Evolutionary conservation across 2,888 invertebrate genomes (phyloP), one percentile per base, ranked within the genome.

Genomic region (Drosophila rubida): DNA sequence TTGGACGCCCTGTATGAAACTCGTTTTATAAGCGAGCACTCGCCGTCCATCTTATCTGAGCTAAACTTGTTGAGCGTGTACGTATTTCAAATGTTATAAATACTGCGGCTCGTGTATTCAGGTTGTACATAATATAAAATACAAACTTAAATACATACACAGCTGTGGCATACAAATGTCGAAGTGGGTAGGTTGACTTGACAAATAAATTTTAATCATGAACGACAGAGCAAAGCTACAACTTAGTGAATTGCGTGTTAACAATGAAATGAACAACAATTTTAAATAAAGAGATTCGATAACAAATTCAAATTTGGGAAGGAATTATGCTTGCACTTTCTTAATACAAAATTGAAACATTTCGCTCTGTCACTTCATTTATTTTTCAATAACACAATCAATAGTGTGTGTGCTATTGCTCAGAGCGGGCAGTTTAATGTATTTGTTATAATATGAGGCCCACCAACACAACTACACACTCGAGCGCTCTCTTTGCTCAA

Each of bases 11-110:
- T 37, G 35, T 37, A 37, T 7, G 6, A 37, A 37, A 37, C 35
- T 37, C 7, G 22, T 49, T 50, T 25, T 11, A n/a, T 0, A 13
- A 27, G 16, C 45, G 27, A 13, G 14, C 22, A 23, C 23, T 44
- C n/a, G n/a, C 4, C 23, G n/a, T n/a, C 23, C n/a, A 44, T 44
- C 42, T 44, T 23, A 44, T 44, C 42, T 8, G 42, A 13, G 11
- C 23, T 23, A 44, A 44, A n/a, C 22, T 13, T 44, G 6, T 13
- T 42, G 13, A 23, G 3, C 2, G 35, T 37, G 14, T 37, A 37
- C 14, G 7, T 11, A 30, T 30, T 9, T 9, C 9, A 37, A 37
- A 37, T 37, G 5, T 7, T 37, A 37, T 7, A 14, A 37, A 37
- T 14, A 37, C 13, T 37, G 13, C 7, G 14, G 1, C 35, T 37